A percentile compares a stretch with the other conserved stretches of the same genome.
phyloP scores from a whole-genome alignment of 2,888 invertebrate genomes.

The Crossocerus cetratus region DNA sequence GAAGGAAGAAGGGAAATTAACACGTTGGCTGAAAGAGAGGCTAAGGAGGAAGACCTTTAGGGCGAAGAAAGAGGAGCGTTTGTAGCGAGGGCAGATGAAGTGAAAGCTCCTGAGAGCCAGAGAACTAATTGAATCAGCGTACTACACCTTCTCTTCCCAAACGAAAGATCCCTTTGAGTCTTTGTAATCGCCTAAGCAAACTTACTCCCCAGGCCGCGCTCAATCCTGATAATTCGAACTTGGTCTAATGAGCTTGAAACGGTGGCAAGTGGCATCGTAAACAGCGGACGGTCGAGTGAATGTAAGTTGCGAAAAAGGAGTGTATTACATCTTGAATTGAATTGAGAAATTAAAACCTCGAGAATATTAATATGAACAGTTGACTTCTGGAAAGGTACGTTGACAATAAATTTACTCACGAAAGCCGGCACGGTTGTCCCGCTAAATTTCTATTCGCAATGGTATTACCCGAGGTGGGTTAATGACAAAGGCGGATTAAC shows the following conservation, averaged over 20 bases:
- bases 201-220: constrained; percentile 6
- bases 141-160: constrained; percentile 8
- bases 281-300: neutral
- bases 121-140: constrained; percentile 23
- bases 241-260: neutral
- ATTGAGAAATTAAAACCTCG: too few species aligned
- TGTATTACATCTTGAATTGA: too few species aligned
- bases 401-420: too few species aligned
- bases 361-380: too few species aligned
- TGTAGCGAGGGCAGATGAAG: neutral
- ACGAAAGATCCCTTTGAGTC: constrained; percentile 11
- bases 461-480: too few species aligned
- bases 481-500: too few species aligned
- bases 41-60: constrained; percentile 5
- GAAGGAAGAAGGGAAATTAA: constrained; percentile 17
- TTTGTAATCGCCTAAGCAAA: constrained; percentile 19
- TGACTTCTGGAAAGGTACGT: too few species aligned
- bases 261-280: neutral
- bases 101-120: neutral
- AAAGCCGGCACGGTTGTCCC: too few species aligned
- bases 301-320: neutral
- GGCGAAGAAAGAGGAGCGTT: neutral
- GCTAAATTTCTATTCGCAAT: too few species aligned
- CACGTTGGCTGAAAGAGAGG: constrained; percentile 5
- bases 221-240: constrained; percentile 29